Evolutionary conservation across 1,140 invertebrate genomes (phyloP).

Genomic region (Solenopsis invicta): DNA sequence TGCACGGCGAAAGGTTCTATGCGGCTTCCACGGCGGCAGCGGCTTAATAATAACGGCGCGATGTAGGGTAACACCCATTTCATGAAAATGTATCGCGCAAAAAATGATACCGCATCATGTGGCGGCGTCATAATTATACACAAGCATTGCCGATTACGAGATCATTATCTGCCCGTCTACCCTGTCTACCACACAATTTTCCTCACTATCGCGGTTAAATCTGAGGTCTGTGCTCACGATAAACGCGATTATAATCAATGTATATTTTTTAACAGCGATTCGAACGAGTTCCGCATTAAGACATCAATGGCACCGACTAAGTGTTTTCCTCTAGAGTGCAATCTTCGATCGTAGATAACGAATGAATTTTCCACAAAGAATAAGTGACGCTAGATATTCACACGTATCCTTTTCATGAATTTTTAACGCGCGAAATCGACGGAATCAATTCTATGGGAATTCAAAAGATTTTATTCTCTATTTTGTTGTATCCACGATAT

Average conservation of each 20-base stretch:
- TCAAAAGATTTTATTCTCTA: background rate
- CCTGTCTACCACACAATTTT: constrained; percentile 50
- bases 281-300: constrained; percentile 44
- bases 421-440: background rate
- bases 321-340: constrained; percentile 3
- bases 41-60: constrained; percentile 41
- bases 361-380: constrained; percentile 26
- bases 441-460: background rate
- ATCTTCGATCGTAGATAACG: constrained; percentile 37
- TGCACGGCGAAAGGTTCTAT: constrained; percentile 37
- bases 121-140: constrained; percentile 51
- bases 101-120: constrained; percentile 22
- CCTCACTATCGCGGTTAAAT: constrained; percentile 41
- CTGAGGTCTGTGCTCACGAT: constrained; percentile 41
- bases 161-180: constrained; percentile 45
- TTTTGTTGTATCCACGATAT: background rate
- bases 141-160: constrained; percentile 46
- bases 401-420: constrained; percentile 7
- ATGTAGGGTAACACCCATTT: constrained; percentile 40
- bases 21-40: background rate
- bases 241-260: constrained; percentile 55
- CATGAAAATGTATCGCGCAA: constrained; percentile 54
- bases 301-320: constrained; percentile 58
- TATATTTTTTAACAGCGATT: constrained; percentile 35
- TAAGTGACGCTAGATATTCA: background rate